phyloP scores from a whole-genome alignment of 2,113 vertebrate genomes.

The Eulemur macaco region DNA sequence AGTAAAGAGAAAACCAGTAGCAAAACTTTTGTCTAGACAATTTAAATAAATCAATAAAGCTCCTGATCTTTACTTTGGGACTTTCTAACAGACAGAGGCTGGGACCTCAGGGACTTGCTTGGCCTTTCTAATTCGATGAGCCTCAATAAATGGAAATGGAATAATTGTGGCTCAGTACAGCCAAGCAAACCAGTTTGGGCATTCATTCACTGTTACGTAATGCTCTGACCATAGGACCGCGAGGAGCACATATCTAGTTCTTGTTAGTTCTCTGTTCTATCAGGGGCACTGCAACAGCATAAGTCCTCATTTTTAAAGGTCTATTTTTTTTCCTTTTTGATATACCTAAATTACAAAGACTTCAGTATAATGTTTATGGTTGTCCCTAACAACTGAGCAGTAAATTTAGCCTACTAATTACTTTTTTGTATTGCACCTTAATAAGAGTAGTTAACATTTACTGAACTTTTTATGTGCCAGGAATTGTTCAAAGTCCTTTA shows the following conservation, averaged over 20 bases:
- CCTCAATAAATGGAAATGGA: background rate
- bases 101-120: background rate
- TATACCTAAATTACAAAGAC: background rate
- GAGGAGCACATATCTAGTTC: background rate
- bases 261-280: background rate
- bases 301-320: background rate
- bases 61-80: background rate
- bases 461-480: conserved; percentile 47
- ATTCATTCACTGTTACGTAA: background rate
- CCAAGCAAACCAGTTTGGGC: background rate
- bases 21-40: background rate
- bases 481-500: conserved; percentile 37
- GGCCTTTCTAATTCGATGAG: background rate
- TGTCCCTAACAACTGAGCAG: conserved; percentile 32
- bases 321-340: background rate
- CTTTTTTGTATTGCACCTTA: conserved; percentile 61
- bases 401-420: conserved; percentile 61
- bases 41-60: background rate
- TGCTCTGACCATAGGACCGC: too few species aligned
- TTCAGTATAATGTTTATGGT: conserved; percentile 16
- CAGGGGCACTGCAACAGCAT: background rate
- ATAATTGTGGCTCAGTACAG: background rate
- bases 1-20: background rate
- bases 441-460: conserved; percentile 42
- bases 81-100: background rate